phyloP scores from a whole-genome alignment of 2,113 vertebrate species.

The Hassar affinis region DNA sequence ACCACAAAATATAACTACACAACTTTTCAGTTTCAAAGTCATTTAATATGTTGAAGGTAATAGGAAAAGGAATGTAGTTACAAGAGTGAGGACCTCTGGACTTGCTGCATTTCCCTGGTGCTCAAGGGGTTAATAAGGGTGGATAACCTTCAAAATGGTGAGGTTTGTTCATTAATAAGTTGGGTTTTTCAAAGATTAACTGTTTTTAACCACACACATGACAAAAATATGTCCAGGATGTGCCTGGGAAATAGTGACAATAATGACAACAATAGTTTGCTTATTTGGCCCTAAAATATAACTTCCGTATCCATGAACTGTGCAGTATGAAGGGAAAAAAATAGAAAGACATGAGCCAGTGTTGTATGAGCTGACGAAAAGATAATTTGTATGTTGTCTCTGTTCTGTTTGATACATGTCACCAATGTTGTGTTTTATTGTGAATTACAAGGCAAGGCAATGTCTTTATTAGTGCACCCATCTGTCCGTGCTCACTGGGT shows the following conservation, averaged over 20 bases:
- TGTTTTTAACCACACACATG: background rate
- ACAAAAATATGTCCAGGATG: background rate
- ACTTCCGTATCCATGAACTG: background rate
- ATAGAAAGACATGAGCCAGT: too few relatives aligned
- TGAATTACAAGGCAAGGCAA: background rate
- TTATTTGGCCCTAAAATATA: background rate
- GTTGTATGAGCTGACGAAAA: background rate
- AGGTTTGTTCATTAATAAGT: background rate
- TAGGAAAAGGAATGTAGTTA: background rate
- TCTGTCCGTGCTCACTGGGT: constrained; percentile 18
- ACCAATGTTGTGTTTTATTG: background rate
- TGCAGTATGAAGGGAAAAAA: background rate
- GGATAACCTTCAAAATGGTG: background rate
- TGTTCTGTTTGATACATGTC: constrained; percentile 2
- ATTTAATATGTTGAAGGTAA: background rate
- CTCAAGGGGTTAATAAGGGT: background rate
- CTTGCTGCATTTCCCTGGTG: background rate
- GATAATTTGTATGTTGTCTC: background rate
- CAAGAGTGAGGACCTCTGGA: background rate
- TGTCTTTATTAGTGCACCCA: background rate
- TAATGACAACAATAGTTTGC: background rate
- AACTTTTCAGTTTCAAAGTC: background rate
- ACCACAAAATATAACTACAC: background rate
- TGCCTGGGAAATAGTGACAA: background rate
- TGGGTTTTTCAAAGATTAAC: background rate